Conservation (phyloP, 2,888 invertebrate genomes). For the Congeria kusceri region DNA sequence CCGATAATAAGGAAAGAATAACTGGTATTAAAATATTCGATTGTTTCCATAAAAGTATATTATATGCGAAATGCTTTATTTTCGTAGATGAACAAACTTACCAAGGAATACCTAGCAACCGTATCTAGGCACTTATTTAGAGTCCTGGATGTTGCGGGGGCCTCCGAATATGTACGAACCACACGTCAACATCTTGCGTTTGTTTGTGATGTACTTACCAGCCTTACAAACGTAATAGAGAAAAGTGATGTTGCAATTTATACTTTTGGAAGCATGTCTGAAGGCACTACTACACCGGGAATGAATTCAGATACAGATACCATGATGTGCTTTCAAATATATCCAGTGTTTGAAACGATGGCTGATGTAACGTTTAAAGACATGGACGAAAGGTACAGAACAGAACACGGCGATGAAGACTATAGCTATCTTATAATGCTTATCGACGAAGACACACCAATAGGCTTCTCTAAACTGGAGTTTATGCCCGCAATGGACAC, state of each 20-base stretch:
- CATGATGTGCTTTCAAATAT: constrained; percentile 4
- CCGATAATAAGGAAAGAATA: too few species aligned
- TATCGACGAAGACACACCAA: background rate
- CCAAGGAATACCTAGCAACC: too few species aligned
- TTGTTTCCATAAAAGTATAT: too few species aligned
- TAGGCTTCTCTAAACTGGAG: constrained; percentile 5
- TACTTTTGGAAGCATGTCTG: constrained; percentile 6
- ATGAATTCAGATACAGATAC: constrained; percentile 1
- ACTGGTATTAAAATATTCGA: too few species aligned
- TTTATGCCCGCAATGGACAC: background rate
- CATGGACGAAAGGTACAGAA: background rate
- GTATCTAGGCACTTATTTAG: too few species aligned
- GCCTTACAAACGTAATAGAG: background rate
- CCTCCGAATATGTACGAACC: too few species aligned
- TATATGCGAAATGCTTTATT: too few species aligned
- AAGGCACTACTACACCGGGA: constrained; percentile 8
- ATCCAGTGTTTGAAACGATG: background rate
- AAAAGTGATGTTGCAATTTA: background rate
- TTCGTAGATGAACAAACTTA: too few species aligned
- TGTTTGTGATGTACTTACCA: too few species aligned
- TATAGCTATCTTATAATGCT: background rate
- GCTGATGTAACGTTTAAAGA: background rate
- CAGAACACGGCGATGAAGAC: too few species aligned
- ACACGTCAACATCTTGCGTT: too few species aligned
- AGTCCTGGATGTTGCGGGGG: too few species aligned